Evolutionary conservation across 2,888 invertebrate genomes (phyloP), one percentile per base, ranked within the genome.

Genomic region (Drosophila acutilabella): DNA sequence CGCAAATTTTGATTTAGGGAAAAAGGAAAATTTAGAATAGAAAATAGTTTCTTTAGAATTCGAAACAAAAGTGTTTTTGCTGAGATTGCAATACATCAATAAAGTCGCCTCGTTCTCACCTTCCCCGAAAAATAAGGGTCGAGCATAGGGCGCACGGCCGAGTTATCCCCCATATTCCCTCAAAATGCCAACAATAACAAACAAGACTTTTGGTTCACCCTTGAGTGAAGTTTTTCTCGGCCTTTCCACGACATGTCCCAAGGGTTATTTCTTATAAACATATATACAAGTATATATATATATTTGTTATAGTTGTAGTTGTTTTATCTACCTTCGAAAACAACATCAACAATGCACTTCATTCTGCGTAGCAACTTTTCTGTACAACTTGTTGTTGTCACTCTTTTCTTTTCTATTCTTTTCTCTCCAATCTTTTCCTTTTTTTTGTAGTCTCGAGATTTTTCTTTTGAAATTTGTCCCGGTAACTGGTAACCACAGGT

Each of bases 31-130:
- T 16, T 16, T 40, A 44, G 30, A 53, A 58, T 56, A 64, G 54
- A 56, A 57, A 53, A 58, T 52, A 68, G 59, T 77, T 75, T 71
- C 75, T 65, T 64, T 68, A 68, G 66, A 80, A 78, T 56, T 71
- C 52, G 44, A 69, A 68, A 85, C 86, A 85, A 85, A 85, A 76
- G 89, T 73, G 66, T 62, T 51, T 67, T 58, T 56, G 58, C 56
- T 62, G 64, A 68, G 82, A 88, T 86, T 76, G 88, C 88, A 85
- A 86, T 86, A 78, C 89, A 88, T 86, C 85, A 89, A 86, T 86
- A 85, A 88, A 85, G 80, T 82, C 70, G 88, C 45, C 57, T 36
- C 53, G 50, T 64, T 11, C 16, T 16, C 8, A 18, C 36, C 36
- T 3, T 42, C 33, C 16, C 60, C 56, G 52, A 23, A 54, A 42